Base-by-base conservation (phyloP, 2,113 vertebrate species). In the Tetrax tetrax region DNA sequence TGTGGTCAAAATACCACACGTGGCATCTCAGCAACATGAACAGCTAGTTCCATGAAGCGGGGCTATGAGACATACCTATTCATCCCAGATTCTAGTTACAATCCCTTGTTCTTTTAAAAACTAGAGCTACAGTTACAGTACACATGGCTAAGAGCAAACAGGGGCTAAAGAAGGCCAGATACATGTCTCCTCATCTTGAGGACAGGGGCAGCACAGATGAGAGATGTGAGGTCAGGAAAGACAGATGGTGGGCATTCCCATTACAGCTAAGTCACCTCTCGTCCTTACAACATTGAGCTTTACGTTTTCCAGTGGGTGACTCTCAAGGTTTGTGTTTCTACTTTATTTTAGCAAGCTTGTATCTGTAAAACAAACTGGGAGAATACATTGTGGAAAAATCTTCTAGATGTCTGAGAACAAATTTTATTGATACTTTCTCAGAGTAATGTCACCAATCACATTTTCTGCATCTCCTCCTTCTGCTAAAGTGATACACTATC, bases 191-290 rank as follows among this genome's bases (percentile, higher is more conserved):
- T 65, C 38, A 29, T 8, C 72, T 60, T 24, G 50, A 92, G 59
- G 60, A 93, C n/a, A 54, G 71, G 64, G 64, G 83, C 75, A 92
- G 91, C 63, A 75, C 37, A 37, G 16, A 8, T 0, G 11, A 88
- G 90, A 86, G 72, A 94, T 35, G 0, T 47, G 77, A 92, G 88
- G 92, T 94, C 94, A 93, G 86, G 45, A 31, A 75, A 76, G 80
- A 94, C 92, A 97, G 96, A 96, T 95, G 94, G 94, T 41, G 68
- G 82, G 71, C 90, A 90, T 88, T 79, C 27, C 82, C 85, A 69
- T 61, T 68, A 76, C n/a, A 85, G 75, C 70, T 53, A 56, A 56
- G 66, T 63, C 91, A 89, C 72, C 89, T 86, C 94, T 77, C 89
- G 83, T 93, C 80, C 80, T 63, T 70, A 70, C 31, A 66, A 14